These are phyloP conservation scores for Lepidochrysops patricia DNA, from an alignment of 2,888 invertebrate genomes.

Conservation along the genomic window DNA sequence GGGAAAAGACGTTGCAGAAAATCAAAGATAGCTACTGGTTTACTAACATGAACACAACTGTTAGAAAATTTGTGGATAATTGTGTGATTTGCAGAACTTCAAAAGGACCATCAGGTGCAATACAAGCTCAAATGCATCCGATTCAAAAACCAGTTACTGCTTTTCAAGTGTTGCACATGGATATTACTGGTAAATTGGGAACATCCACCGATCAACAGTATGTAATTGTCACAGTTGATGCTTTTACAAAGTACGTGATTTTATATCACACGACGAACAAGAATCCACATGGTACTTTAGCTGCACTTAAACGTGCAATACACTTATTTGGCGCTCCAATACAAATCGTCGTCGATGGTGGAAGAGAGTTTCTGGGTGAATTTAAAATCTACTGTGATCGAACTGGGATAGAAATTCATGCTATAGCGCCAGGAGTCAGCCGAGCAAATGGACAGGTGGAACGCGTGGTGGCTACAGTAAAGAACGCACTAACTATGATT, in stretches of 20 bases:
- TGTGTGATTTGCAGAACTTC: conserved; percentile 28
- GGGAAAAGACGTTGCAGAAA: conserved; percentile 27
- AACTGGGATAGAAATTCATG: conserved; percentile 20
- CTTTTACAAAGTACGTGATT: conserved; percentile 22
- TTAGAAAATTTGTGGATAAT: conserved; percentile 18
- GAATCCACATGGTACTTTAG: conserved; percentile 17
- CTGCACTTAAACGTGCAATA: conserved; percentile 17
- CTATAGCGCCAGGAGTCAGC: conserved; percentile 25
- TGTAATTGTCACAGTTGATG: conserved; percentile 25
- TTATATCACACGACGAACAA: too few species aligned
- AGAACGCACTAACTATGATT: conserved; percentile 25
- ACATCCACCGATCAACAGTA: conserved; percentile 21
- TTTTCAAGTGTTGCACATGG: conserved; percentile 28
- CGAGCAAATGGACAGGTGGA: conserved; percentile 27
- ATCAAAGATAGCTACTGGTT: conserved; percentile 22
- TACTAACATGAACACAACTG: conserved; percentile 17
- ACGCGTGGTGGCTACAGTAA: conserved; percentile 23
- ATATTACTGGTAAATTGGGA: conserved; percentile 27
- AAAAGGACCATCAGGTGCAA: conserved; percentile 28
- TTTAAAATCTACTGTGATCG: conserved; percentile 22
- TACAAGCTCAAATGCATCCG: conserved; percentile 26
- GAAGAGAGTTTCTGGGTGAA: conserved; percentile 23
- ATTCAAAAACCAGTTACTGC: conserved; percentile 24
- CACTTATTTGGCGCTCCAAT: conserved; percentile 23
- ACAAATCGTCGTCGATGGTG: conserved; percentile 25